Conservation (phyloP, 2,888 invertebrate genomes). For the Poecilobothrus nobilitatus region DNA sequence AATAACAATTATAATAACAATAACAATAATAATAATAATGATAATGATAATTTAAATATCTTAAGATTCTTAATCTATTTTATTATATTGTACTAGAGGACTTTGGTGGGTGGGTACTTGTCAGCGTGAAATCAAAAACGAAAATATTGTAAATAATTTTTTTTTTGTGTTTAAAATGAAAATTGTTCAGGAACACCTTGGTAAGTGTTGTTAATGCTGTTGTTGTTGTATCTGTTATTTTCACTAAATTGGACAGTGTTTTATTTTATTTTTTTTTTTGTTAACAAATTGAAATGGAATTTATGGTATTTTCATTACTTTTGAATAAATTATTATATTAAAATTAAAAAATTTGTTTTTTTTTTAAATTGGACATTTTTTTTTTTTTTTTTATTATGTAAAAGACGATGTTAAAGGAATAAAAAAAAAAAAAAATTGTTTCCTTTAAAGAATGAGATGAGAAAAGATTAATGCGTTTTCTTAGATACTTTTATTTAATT, state of each 20-base stretch:
- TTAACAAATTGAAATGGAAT: constrained; percentile 2
- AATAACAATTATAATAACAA: neutral
- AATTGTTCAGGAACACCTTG: neutral
- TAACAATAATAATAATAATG: neutral
- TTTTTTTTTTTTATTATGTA: too few relatives aligned
- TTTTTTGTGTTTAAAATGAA: neutral
- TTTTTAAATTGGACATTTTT: neutral
- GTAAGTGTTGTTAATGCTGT: too few relatives aligned
- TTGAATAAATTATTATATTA: neutral
- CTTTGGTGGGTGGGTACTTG: neutral
- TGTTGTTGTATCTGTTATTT: neutral
- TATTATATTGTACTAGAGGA: neutral
- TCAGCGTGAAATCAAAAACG: neutral
- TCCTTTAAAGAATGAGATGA: neutral
- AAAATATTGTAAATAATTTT: neutral
- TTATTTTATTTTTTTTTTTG: neutral
- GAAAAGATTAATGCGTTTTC: neutral
- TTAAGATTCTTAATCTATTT: neutral
- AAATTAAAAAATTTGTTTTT: neutral
- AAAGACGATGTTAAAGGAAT: too few relatives aligned
- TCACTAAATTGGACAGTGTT: neutral
- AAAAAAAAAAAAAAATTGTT: neutral
- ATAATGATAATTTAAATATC: neutral
- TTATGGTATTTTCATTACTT: neutral
- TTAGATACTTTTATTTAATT: neutral